A percentile compares a stretch with the other conserved stretches of the same genome.
phyloP scores from a whole-genome alignment of 2,113 vertebrate species.

The Polypterus senegalus region DNA sequence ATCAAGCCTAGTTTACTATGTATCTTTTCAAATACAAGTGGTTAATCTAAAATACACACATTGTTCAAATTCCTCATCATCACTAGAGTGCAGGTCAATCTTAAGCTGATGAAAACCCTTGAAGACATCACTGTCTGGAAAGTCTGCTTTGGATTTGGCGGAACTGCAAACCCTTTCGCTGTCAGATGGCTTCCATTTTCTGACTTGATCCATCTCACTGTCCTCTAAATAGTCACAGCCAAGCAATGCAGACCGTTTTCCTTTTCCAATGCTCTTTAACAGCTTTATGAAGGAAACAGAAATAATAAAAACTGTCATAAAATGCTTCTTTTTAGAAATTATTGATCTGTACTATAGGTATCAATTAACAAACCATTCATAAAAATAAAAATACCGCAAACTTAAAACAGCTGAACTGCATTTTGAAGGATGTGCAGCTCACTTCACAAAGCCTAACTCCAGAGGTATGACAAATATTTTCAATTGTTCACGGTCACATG shows the following conservation, averaged over 20 bases:
- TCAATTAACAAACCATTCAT: no score
- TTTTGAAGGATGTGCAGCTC: no score
- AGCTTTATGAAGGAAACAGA: constrained; percentile 22
- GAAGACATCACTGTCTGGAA: constrained; percentile 22
- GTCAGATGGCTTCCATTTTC: not conserved
- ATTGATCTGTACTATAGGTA: no score
- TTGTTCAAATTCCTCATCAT: constrained; percentile 48
- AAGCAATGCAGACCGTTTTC: constrained; percentile 21
- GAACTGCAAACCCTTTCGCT: not conserved
- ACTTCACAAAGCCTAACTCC: no score
- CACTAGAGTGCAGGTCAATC: constrained; percentile 34
- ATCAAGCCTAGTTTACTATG: no score
- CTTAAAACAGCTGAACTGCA: no score
- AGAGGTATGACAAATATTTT: no score
- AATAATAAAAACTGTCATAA: no score
- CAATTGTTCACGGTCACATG: no score
- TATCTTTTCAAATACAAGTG: no score
- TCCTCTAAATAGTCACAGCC: not conserved
- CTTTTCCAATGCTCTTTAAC: constrained; percentile 27
- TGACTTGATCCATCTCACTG: not conserved
- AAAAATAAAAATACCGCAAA: no score
- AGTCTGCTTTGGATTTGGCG: not conserved
- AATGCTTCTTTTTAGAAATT: no score
- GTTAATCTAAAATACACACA: constrained; percentile 44
- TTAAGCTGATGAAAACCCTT: not conserved